Conservation (phyloP, 2,888 invertebrate species). For the Tachina fera region DNA sequence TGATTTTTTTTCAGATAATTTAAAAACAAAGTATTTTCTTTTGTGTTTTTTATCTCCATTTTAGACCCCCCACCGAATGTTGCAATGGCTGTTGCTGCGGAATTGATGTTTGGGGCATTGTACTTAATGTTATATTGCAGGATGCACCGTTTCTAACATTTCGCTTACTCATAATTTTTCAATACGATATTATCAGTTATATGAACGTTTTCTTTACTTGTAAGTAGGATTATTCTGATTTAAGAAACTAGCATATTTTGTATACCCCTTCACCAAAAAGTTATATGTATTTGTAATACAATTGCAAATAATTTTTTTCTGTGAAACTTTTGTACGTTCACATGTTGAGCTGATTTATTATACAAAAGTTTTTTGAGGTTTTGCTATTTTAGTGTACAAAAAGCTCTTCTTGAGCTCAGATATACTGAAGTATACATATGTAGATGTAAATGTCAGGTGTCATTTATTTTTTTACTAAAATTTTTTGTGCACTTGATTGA, state of each 20-base stretch:
- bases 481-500: no score
- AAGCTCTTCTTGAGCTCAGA: no score
- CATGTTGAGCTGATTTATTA: no score
- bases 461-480: no score
- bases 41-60: neutral
- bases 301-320: no score
- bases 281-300: no score
- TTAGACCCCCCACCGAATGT: slow-evolving; percentile 80
- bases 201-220: slow-evolving; percentile 98
- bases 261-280: neutral
- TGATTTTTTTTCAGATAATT: neutral
- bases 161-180: slow-evolving; percentile 92
- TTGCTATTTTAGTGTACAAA: no score
- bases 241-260: neutral
- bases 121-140: slow-evolving; percentile 92
- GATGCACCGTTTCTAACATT: slow-evolving; percentile 95
- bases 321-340: no score
- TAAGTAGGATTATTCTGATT: slow-evolving; percentile 83
- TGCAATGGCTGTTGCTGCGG: slow-evolving; percentile 90
- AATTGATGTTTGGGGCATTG: slow-evolving; percentile 94
- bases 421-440: no score
- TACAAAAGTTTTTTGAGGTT: no score
- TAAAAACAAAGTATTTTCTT: neutral
- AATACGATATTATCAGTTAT: slow-evolving; percentile 94
- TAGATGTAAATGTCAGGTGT: no score